Base-by-base conservation (phyloP, 2,113 vertebrate genomes). In the Ochotona princeps region DNA sequence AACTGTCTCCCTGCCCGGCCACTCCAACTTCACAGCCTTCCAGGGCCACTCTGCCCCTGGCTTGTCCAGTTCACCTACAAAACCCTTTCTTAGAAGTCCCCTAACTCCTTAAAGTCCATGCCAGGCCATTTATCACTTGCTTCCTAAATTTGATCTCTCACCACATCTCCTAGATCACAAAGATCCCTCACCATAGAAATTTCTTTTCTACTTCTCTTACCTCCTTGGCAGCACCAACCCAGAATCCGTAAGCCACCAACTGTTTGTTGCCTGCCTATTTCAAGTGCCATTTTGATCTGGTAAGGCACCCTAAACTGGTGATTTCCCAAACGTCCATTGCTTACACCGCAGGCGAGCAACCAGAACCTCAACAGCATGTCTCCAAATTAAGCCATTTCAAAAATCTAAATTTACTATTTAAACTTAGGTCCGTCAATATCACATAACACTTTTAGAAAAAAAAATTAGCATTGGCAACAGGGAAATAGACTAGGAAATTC, bases 241-340 rank as follows among this genome's bases (percentile, higher is more conserved):
- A 83, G 54, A 93, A 86, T 12, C 7, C 21, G 2, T 23, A 81
- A 87, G 23, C 18, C 0, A 30, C 30, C 26, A 44, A 57, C 51
- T 28, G 54, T 9, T 65, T 54, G 47, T 49, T 51, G 7, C 28
- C 89, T 72, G 72, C 83, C 57, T 83, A 38, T 30, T n/a, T 82
- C 49, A 18, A 28, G n/a, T 26, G 10, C 49, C 79, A 13, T 12
- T 80, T 94, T 93, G 28, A 67, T 65, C 79, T 73, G 72, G 38
- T 30, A 67, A 85, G 90, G 21, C 9, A 14, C 28, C 61, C 32
- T 11, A 90, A 66, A 32, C 38, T 23, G 32, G 60, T 20, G 32
- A 80, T 92, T 90, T 81, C 57, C 8, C 49, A 61, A 49, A 75
- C 18, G 61, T 74, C 76, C 26, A 91, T 91, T 72, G 78, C n/a